Base-by-base conservation (phyloP, 1,140 invertebrate species). In the Habropoda laboriosa region DNA sequence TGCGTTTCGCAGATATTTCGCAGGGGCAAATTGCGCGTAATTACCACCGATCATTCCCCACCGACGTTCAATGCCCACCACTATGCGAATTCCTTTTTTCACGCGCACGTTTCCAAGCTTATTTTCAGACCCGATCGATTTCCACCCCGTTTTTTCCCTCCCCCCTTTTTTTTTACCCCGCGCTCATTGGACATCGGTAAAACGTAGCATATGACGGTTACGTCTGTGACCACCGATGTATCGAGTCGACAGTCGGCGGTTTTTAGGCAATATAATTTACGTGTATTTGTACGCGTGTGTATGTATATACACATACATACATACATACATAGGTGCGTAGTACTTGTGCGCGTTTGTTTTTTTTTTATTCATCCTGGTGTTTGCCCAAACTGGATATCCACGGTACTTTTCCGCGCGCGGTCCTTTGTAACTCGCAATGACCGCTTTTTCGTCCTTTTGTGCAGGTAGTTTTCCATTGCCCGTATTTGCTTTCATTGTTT, bases 401-500 rank as follows among this genome's bases (percentile, higher is more conserved):
- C 81, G 71, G 80, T 89, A 88, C 89, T 90, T 90, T 89, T 82
- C 85, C 83, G 73, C 67, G 66, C 71, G 35, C 68, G 80, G 74
- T 86, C 90, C 90, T 91, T 91, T 91, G 89, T 90, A 86, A 87
- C 83, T 86, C 81, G 87, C 79, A 86, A 85, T 86, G 82, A 83
- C 86, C 81, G 85, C 75, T 86, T 85, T 88, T 85, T 84, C 84
- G 86, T 90, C 86, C 88, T 88, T 87, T 86, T 86, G 74, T 86
- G 64, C 83, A 81, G 84, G 64, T 77, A 85, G 86, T 87, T 91
- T 90, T 90, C 85, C 87, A 88, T 88, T 89, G 88, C 90, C 89
- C 88, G 89, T 91, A 91, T 91, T 91, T 91, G 89, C 89, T 87
- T 84, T 90, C 90, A 90, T 91, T 91, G 89, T 91, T 90, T 90